A percentile compares a stretch with the other conserved stretches of the same genome.
Conservation (phyloP, 2,888 invertebrate genomes). For the Capitulum mitella region DNA sequence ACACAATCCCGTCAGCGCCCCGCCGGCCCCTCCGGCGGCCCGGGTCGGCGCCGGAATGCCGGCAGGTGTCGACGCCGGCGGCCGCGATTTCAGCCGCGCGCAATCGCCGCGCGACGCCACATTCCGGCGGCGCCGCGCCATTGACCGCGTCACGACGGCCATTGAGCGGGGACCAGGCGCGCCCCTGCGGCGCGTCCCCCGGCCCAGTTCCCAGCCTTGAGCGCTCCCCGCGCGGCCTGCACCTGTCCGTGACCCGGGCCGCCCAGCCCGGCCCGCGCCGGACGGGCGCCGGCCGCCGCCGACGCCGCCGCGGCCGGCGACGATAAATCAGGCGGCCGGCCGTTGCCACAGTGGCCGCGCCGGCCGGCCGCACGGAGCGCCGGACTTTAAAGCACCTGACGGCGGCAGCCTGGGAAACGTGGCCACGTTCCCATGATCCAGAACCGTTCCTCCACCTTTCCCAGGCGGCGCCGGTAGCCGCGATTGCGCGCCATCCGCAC, state of each 20-base stretch:
- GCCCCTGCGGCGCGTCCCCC: neutral
- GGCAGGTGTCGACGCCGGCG: slow-evolving; percentile 1
- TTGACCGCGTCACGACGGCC: neutral
- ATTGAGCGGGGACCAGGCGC: neutral
- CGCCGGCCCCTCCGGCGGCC: neutral
- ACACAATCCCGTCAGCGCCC: no score
- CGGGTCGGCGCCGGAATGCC: neutral
- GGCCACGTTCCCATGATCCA: neutral
- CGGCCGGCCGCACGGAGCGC: neutral
- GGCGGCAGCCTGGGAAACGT: neutral
- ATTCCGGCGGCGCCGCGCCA: neutral
- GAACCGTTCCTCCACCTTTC: slow-evolving; percentile 4
- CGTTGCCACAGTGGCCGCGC: neutral
- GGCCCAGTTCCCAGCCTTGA: neutral
- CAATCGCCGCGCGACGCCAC: slow-evolving; percentile 2
- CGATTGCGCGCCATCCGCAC: slow-evolving; percentile 20
- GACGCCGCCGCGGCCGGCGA: neutral
- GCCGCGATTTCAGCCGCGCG: neutral
- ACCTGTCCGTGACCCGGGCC: neutral
- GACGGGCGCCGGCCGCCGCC: neutral
- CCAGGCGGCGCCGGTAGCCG: neutral
- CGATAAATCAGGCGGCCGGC: neutral
- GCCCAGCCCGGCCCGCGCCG: neutral
- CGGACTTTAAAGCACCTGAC: slow-evolving; percentile 13
- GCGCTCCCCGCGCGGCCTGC: neutral